Percentiles rank a stretch among this genome's conserved stretches.
phyloP scores from a whole-genome alignment of 2,113 vertebrate species.

The Sylvilagus bachmani region DNA sequence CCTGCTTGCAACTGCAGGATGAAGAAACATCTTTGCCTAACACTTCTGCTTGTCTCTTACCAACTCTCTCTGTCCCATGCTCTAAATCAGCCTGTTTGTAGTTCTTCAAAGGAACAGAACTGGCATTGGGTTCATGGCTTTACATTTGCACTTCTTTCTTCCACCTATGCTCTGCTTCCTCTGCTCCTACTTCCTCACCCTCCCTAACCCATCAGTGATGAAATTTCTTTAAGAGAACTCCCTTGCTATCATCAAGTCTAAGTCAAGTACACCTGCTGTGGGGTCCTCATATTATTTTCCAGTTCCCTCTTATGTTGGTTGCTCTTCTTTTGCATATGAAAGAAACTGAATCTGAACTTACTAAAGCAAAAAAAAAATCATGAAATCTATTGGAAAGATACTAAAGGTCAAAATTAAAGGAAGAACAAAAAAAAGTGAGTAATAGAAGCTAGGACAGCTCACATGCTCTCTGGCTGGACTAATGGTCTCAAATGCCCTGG shows the following conservation, averaged over 20 bases:
- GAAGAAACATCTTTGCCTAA: background rate
- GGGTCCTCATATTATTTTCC: background rate
- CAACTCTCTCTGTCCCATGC: background rate
- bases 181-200: background rate
- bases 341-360: conserved; percentile 24
- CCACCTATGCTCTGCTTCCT: background rate
- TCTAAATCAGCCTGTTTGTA: background rate
- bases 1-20: background rate
- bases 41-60: background rate
- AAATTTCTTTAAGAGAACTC: background rate
- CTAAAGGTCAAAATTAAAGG: conserved; percentile 22
- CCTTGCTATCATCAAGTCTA: background rate
- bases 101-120: background rate
- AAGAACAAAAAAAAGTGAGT: background rate
- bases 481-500: background rate
- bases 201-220: background rate
- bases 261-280: background rate
- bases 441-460: background rate
- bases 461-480: background rate
- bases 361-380: conserved; percentile 48
- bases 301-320: background rate
- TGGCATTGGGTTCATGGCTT: background rate
- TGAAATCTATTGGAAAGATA: background rate
- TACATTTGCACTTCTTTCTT: background rate
- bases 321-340: background rate